Base-by-base conservation (phyloP, 1,140 invertebrate species). In the Proales similis region DNA sequence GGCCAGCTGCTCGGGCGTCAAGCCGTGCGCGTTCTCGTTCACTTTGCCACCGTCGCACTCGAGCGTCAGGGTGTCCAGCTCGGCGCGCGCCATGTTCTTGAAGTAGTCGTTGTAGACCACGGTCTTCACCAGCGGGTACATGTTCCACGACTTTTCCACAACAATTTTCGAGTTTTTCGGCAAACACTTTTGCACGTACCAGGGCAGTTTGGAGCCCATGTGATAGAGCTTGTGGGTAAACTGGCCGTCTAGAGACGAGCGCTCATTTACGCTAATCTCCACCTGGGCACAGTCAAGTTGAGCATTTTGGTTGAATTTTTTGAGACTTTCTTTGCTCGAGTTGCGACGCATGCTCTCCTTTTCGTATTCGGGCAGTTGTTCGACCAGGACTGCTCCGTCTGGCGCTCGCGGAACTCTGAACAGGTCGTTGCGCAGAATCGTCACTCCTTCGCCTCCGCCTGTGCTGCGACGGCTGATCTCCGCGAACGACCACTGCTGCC, bases 181-280 rank as follows among this genome's bases (percentile, higher is more conserved):
- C 19, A 57, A 24, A 19, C 39, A 39, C 17, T 42, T 57, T 57
- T 29, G 27, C 3, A 57, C 36, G 45, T 42, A 57, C 51, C 51
- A 57, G 17, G 51, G 51, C 19, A 57, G 20, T 39, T 57, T 57
- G 1, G 51, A 57, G 4, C 36, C 87, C 78, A 99, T 82, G 78
- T 99, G 93, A 79, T 99, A 99, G 70, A 98, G 93, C 81, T 99
- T 99, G 77, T 98, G 93, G 65, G 95, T 99, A 79, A 96, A 99
- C 80, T 99, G 95, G 60, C 95, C 95, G 4, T 57, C 51, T 19
- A 57, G 32, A 19, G 51, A 57, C 12, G 36, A 42, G 7, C 51
- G 9, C 27, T 57, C 51, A 11, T 14, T 14, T 36, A 36, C 33
- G 14, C 33, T 14, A 36, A 36, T 14, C 33, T 9, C 9, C 14